These are phyloP conservation scores for Caenorhabditis latens DNA, from an alignment of 1,140 invertebrate species.

Conservation along the genomic window DNA sequence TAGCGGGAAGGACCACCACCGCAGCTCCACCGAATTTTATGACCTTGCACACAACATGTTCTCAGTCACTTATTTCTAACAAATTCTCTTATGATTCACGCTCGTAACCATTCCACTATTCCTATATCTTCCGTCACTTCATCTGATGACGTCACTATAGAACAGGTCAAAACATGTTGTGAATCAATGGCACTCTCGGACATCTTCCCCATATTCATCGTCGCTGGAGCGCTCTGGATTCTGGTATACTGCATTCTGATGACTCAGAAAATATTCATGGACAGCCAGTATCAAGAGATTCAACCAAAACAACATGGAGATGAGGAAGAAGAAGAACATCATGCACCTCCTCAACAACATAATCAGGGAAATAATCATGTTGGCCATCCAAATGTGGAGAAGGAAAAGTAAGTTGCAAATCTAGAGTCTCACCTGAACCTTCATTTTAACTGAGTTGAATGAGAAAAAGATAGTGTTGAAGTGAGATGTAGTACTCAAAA, in stretches of 20 bases:
- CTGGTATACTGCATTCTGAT: conserved; percentile 46
- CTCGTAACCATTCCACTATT: background rate
- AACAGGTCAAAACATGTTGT: background rate
- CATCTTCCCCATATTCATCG: conserved; percentile 32
- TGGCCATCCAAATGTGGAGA: background rate
- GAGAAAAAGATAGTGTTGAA: too few relatives aligned
- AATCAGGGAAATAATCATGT: background rate
- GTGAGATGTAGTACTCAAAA: too few relatives aligned
- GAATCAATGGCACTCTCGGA: conserved; percentile 29
- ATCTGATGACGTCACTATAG: conserved; percentile 14
- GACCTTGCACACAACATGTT: conserved; percentile 41
- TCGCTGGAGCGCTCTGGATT: conserved; percentile 23
- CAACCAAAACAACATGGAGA: conserved; percentile 22
- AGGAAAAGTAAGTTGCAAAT: background rate
- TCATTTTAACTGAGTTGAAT: too few relatives aligned
- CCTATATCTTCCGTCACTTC: background rate
- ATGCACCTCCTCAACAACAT: background rate
- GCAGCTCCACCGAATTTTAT: conserved; percentile 1
- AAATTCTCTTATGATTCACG: background rate
- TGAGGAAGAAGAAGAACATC: conserved; percentile 4
- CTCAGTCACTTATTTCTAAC: conserved; percentile 24
- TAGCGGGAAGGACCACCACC: background rate
- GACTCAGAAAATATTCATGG: conserved; percentile 49
- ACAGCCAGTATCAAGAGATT: conserved; percentile 32
- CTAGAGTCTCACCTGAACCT: too few relatives aligned